These are phyloP conservation scores for Steatocranus sp. DNA, from an alignment of 2,797 vertebrate genomes.

Conservation along the genomic window DNA sequence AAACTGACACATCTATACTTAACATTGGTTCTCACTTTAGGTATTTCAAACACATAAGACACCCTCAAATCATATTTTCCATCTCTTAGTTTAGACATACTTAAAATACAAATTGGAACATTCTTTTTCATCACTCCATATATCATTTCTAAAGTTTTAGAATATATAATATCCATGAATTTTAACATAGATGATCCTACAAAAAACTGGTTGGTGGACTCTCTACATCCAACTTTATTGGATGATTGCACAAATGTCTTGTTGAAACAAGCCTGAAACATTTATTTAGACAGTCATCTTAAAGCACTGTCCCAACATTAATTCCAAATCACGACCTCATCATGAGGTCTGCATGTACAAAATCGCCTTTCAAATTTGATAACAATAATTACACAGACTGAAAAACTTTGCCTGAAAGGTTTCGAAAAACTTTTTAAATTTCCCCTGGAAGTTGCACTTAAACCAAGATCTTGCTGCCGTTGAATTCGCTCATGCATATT, in stretches of 20 bases:
- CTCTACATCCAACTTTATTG: too few relatives aligned
- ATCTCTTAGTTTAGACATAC: too few relatives aligned
- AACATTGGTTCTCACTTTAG: too few relatives aligned
- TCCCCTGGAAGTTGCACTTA: background rate
- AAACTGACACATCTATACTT: too few relatives aligned
- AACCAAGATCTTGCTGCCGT: background rate
- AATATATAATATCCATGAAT: too few relatives aligned
- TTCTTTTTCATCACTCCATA: too few relatives aligned
- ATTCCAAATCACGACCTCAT: background rate
- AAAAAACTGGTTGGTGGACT: too few relatives aligned
- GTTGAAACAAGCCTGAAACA: background rate
- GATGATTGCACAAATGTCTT: background rate
- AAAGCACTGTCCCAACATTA: background rate
- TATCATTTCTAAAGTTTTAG: too few relatives aligned
- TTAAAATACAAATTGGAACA: too few relatives aligned
- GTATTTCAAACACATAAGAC: too few relatives aligned
- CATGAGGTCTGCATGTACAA: background rate
- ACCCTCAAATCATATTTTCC: too few relatives aligned
- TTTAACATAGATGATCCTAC: too few relatives aligned
- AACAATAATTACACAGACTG: background rate
- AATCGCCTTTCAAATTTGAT: background rate
- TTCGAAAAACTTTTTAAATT: background rate
- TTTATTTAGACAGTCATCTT: background rate
- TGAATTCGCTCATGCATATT: accelerated
- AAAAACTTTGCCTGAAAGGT: background rate